Percentiles rank a stretch among this genome's conserved stretches.
phyloP scores from a whole-genome alignment of 2,113 vertebrate genomes.

The Donacobius atricapilla region DNA sequence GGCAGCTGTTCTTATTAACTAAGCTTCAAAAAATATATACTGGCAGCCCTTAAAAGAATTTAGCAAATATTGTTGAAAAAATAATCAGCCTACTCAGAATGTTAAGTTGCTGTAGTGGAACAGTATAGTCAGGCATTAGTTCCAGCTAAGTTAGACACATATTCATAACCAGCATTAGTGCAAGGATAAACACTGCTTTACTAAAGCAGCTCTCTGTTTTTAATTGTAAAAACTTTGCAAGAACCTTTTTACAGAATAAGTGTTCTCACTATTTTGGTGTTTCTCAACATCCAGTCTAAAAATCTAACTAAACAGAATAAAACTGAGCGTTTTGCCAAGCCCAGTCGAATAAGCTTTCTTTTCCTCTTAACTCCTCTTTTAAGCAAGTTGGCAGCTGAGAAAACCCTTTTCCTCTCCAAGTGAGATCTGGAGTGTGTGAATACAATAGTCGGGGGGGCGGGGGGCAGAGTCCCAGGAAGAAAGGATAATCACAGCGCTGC shows the following conservation, averaged over 20 bases:
- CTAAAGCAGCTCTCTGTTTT: conserved; percentile 24
- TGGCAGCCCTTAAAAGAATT: conserved; percentile 82
- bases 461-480: background rate
- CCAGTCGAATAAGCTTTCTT: conserved; percentile 26
- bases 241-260: conserved; percentile 12
- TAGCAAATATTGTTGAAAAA: conserved; percentile 81
- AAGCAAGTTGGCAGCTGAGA: conserved; percentile 23
- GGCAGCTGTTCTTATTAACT: conserved; percentile 70
- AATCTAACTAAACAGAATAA: conserved; percentile 16
- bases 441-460: background rate
- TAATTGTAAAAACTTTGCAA: background rate
- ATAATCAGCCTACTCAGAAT: conserved; percentile 78
- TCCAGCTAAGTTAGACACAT: conserved; percentile 28
- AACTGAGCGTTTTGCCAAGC: conserved; percentile 25
- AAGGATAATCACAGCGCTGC: background rate
- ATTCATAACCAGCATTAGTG: conserved; percentile 9
- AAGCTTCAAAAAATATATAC: conserved; percentile 74
- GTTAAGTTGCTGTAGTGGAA: conserved; percentile 76
- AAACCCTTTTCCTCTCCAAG: background rate
- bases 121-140: conserved; percentile 54
- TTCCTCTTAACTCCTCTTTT: conserved; percentile 42
- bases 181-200: conserved; percentile 50
- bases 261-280: background rate
- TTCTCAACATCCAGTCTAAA: background rate
- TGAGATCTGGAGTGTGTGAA: background rate